Base-by-base conservation (phyloP, 2,888 invertebrate genomes). In the Saturnia pavonia region DNA sequence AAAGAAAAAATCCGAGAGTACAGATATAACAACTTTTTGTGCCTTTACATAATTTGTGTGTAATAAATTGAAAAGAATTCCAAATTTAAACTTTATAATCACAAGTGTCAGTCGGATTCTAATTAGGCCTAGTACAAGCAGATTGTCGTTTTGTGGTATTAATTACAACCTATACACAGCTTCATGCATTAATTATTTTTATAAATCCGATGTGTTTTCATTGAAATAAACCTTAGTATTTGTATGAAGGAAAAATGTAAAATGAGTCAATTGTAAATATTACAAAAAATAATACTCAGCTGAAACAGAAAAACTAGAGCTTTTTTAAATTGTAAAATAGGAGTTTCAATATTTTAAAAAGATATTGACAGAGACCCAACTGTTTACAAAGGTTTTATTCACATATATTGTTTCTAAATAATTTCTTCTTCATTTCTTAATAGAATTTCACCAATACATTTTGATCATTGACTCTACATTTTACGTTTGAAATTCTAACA, bases 91-190 rank as follows among this genome's bases (percentile, higher is more conserved):
- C 57, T 27, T 60, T 25, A 14, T 60, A 60, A 27, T 19, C 65
- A n/a, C 40, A n/a, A n/a, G 19, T 40, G 40, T 19, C 34, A 65
- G 40, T 40, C 40, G 65, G 40, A 65, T 65, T 65, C 40, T 67
- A 70, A 70, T 70, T 70, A 70, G 70, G 70, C 70, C 40, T 66
- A 60, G 34, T 54, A 70, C 65, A 66, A 67, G 27, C 27, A 60
- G 54, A n/a, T 25, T 60, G 22, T 14, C 12, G 19, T 54, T 51
- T 22, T 54, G 8, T 22, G n/a, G 22, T 12, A 54, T 25, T 14
- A 27, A 12, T 60, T 25, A 27, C 14, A 27, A 19, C 19, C 6
- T 14, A 14, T 60, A 25, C 22, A 4, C 22, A 54, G 9, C 16
- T 60, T 27, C 12, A 25, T 19, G 16, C 57, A 27, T 27, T 25